A percentile compares a stretch with the other conserved stretches of the same genome.
Evolutionary conservation across 2,113 vertebrate species (phyloP).

Genomic region (Eurypyga helias): DNA sequence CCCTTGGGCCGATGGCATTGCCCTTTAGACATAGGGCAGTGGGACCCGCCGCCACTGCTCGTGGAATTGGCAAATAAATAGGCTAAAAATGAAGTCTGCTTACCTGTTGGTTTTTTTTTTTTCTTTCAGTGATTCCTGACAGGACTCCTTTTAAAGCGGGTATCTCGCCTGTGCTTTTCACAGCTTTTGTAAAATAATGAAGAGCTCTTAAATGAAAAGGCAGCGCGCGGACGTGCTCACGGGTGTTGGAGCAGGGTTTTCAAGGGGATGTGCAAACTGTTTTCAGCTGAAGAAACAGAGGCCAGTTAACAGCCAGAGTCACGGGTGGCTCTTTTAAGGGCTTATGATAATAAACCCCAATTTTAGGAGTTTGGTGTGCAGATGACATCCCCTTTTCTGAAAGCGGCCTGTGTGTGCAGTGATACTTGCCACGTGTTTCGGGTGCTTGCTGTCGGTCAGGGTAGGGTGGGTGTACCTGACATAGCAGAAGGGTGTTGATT

Average conservation of each 20-base stretch:
- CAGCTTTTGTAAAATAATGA: not conserved
- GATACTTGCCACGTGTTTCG: accelerated
- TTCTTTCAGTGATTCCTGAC: not conserved
- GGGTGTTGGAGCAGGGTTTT: not conserved
- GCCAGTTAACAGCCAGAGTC: not conserved
- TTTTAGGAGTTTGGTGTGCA: not conserved
- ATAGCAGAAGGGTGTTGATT: conserved; percentile 40
- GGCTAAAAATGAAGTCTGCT: not conserved
- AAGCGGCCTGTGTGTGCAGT: not conserved
- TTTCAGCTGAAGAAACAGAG: not conserved
- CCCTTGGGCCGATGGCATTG: not conserved
- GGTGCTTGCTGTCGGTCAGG: not conserved
- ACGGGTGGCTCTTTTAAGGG: not conserved
- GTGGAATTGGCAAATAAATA: not conserved
- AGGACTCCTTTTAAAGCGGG: not conserved
- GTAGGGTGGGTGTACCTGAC: conserved; percentile 7
- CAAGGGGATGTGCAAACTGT: not conserved
- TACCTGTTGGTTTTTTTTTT: not conserved
- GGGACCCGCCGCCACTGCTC: not conserved
- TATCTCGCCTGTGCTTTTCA: not conserved
- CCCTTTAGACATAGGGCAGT: not conserved
- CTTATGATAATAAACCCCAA: not conserved
- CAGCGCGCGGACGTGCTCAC: accelerated
- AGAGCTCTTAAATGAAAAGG: not conserved
- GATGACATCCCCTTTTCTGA: not conserved